Percentiles rank a stretch among this genome's conserved stretches.
phyloP scores from a whole-genome alignment of 2,113 vertebrate genomes.

The Dasyprocta punctata region DNA sequence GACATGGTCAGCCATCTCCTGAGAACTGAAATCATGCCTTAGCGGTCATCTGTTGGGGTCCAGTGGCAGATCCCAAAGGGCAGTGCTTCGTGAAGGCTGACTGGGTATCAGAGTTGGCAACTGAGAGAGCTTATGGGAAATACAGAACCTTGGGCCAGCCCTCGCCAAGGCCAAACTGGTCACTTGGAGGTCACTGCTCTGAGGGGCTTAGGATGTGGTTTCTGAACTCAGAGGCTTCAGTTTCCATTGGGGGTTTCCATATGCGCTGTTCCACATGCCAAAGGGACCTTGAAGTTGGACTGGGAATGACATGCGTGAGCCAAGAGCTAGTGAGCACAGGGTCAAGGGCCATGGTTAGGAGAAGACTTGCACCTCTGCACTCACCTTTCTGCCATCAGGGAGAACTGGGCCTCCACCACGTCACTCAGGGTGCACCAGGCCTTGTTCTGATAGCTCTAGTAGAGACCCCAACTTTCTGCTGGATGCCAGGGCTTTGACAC shows the following conservation, averaged over 20 bases:
- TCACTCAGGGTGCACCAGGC: accelerated
- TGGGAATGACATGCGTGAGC: background rate
- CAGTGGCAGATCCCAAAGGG: background rate
- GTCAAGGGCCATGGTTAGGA: background rate
- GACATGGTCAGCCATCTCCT: background rate
- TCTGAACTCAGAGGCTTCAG: background rate
- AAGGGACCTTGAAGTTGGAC: background rate
- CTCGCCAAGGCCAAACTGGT: background rate
- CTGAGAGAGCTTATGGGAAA: background rate
- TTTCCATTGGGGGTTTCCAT: background rate
- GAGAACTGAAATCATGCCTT: background rate
- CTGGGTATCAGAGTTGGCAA: no score
- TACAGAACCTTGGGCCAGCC: background rate
- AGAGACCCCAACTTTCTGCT: background rate
- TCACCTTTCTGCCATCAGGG: accelerated
- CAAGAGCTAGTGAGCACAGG: background rate
- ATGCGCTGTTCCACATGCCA: background rate
- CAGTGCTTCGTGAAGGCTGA: no score
- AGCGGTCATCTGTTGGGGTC: background rate
- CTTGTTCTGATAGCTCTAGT: background rate
- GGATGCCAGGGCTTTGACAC: background rate
- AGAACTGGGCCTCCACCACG: background rate
- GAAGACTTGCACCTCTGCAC: background rate
- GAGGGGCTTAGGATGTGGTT: background rate
- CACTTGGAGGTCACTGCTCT: background rate